These are phyloP conservation scores for Caenorhabditis sulstoni DNA, from an alignment of 2,888 invertebrate species.

Conservation along the genomic window DNA sequence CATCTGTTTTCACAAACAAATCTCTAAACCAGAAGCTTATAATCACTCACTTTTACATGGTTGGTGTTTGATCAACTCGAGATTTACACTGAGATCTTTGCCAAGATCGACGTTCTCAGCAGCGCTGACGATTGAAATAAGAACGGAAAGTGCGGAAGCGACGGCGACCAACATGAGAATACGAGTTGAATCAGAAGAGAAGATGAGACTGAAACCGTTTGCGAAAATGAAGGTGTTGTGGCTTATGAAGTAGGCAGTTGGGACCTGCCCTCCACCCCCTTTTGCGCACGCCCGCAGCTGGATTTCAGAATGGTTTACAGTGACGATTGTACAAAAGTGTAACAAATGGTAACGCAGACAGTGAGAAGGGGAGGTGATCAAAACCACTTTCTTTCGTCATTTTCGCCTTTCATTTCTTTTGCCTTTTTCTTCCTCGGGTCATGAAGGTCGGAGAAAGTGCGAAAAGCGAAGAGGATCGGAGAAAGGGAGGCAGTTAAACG, in stretches of 20 bases:
- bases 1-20: constrained; percentile 45
- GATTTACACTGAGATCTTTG: constrained; percentile 75
- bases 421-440: constrained; percentile 18
- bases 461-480: background rate
- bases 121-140: constrained; percentile 4
- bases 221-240: constrained; percentile 44
- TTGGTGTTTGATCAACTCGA: constrained; percentile 80
- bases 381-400: constrained; percentile 41
- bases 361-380: constrained; percentile 17
- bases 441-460: constrained; percentile 36
- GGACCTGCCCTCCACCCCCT: constrained; percentile 24
- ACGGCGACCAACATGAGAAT: constrained; percentile 25
- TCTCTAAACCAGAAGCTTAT: background rate
- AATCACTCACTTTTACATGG: constrained; percentile 73
- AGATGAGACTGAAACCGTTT: constrained; percentile 38
- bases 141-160: constrained; percentile 21
- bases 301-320: constrained; percentile 59
- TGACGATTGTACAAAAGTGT: constrained; percentile 62
- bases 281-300: constrained; percentile 30
- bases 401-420: constrained; percentile 44
- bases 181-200: background rate
- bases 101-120: constrained; percentile 66
- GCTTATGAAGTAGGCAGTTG: constrained; percentile 43
- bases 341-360: constrained; percentile 44
- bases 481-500: constrained; percentile 1